A percentile compares a stretch with the other conserved stretches of the same genome.
Conservation (phyloP, 2,113 vertebrate genomes). For the Thryonomys swinderianus region DNA sequence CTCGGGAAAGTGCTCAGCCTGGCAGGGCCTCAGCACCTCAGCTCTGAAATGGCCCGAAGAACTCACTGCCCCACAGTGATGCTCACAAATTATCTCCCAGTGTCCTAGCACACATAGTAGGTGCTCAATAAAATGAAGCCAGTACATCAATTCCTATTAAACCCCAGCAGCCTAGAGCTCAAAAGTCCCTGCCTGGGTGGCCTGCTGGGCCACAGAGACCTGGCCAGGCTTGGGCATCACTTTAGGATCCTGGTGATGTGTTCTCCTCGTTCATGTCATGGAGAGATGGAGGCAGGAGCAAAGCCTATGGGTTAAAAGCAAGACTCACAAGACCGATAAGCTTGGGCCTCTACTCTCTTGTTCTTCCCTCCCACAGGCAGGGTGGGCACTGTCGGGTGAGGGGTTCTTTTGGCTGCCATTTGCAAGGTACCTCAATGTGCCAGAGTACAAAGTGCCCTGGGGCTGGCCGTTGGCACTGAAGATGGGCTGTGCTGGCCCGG, state of each 20-base stretch:
- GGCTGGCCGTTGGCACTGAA: background rate
- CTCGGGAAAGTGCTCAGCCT: background rate
- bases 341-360: too few species aligned
- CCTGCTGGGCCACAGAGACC: rapidly evolving
- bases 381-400: too few species aligned
- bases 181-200: background rate
- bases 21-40: background rate
- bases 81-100: rapidly evolving
- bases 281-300: background rate
- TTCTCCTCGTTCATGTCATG: background rate
- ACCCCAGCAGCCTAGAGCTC: background rate
- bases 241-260: background rate
- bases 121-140: background rate
- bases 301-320: background rate
- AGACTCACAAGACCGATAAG: too few species aligned
- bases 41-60: background rate
- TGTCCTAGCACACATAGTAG: background rate
- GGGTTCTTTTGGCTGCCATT: background rate
- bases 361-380: background rate
- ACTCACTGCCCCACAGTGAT: rapidly evolving
- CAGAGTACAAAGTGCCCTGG: background rate
- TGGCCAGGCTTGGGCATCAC: background rate
- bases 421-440: background rate
- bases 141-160: background rate
- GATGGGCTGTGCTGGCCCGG: background rate